A percentile compares a stretch with the other conserved stretches of the same genome.
Evolutionary conservation across 2,888 invertebrate species (phyloP).

Genomic region (Eupithecia exiguata): DNA sequence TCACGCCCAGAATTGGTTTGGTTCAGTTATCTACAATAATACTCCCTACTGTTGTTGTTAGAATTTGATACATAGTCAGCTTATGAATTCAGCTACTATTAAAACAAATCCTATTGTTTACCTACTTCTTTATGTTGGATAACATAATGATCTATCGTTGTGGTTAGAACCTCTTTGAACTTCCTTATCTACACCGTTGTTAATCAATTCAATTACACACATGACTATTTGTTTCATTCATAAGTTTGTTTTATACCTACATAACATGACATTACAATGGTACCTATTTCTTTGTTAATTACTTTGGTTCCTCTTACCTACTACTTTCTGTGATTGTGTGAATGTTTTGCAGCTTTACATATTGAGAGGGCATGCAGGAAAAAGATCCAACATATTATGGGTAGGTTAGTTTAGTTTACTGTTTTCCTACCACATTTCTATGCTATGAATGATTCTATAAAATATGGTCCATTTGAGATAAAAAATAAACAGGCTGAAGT

Average conservation of each 20-base stretch:
- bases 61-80: not conserved
- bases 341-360: not conserved
- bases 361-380: not conserved
- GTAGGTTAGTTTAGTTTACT: not conserved
- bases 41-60: conserved; percentile 5
- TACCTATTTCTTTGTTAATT: not conserved
- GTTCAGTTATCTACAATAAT: conserved; percentile 46
- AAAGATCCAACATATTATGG: not conserved
- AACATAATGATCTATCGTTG: not conserved
- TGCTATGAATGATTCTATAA: not conserved
- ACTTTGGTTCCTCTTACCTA: not conserved
- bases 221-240: conserved; percentile 4
- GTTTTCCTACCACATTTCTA: not conserved
- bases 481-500: not conserved
- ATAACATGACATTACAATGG: not conserved
- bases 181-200: conserved; percentile 4
- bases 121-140: not conserved
- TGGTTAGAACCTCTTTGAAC: conserved; percentile 4
- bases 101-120: not conserved
- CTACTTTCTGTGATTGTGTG: not conserved
- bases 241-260: not conserved
- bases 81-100: not conserved
- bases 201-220: conserved; percentile 7
- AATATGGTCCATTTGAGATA: not conserved
- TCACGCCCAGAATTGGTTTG: conserved; percentile 73